Evolutionary conservation across 2,888 invertebrate species (phyloP).

Genomic region (Cremastinae sp.): DNA sequence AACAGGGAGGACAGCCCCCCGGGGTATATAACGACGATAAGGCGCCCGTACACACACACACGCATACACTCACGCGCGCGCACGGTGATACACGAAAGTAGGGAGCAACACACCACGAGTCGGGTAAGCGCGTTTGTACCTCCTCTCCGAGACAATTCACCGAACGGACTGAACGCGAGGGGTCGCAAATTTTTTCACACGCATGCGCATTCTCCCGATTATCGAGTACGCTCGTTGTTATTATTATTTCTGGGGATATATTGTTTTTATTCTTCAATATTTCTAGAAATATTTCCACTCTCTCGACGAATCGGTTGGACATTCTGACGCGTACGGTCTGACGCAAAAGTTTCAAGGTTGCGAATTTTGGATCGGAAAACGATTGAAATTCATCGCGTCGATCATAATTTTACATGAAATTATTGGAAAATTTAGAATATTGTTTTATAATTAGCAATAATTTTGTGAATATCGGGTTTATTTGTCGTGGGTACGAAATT

Average conservation of each 20-base stretch:
- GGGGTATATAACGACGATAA: slow-evolving; percentile 50
- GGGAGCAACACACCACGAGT: slow-evolving; percentile 67
- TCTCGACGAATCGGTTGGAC: not conserved
- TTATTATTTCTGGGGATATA: slow-evolving; percentile 16
- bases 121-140: slow-evolving; percentile 60
- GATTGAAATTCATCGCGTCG: not conserved
- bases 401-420: not conserved
- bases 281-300: not conserved
- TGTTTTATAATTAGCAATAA: too few species aligned
- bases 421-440: too few species aligned
- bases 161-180: slow-evolving; percentile 72
- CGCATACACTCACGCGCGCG: slow-evolving; percentile 35
- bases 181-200: slow-evolving; percentile 69
- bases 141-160: slow-evolving; percentile 73
- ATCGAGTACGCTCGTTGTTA: slow-evolving; percentile 3
- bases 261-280: not conserved
- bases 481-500: too few species aligned
- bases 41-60: slow-evolving; percentile 37
- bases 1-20: slow-evolving; percentile 55
- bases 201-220: slow-evolving; percentile 66
- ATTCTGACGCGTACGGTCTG: not conserved
- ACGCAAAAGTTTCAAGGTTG: not conserved
- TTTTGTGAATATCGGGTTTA: too few species aligned
- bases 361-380: not conserved
- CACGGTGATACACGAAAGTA: slow-evolving; percentile 17